phyloP scores from a whole-genome alignment of 2,888 invertebrate genomes.

The Tortrix viridana region DNA sequence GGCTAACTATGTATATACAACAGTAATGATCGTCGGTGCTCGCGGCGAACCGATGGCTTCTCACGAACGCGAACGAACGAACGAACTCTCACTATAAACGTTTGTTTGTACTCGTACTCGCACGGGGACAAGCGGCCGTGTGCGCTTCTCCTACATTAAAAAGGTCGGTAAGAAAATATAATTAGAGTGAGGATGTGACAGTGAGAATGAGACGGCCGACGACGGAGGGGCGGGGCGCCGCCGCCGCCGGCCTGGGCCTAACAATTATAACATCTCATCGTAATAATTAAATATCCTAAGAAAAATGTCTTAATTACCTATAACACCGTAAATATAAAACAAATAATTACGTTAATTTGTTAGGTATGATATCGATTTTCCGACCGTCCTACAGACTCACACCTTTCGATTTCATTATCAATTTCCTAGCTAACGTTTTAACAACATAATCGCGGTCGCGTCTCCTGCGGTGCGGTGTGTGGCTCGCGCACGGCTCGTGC shows the following conservation, averaged over 20 bases:
- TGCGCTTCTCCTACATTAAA: slow-evolving; percentile 80
- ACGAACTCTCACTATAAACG: slow-evolving; percentile 74
- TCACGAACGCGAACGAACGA: slow-evolving; percentile 78
- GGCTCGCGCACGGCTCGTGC: slow-evolving; percentile 44
- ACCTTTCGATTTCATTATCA: slow-evolving; percentile 83
- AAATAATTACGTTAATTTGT: slow-evolving; percentile 84
- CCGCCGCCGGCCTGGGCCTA: slow-evolving; percentile 76
- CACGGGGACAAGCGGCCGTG: slow-evolving; percentile 81
- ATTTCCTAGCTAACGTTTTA: slow-evolving; percentile 84
- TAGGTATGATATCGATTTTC: slow-evolving; percentile 83
- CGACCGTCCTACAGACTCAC: slow-evolving; percentile 82
- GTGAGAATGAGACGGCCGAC: slow-evolving; percentile 75
- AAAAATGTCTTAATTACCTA: slow-evolving; percentile 84
- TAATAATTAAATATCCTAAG: slow-evolving; percentile 84
- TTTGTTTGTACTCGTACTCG: slow-evolving; percentile 76
- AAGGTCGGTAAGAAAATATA: slow-evolving; percentile 83
- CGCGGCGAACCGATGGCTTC: slow-evolving; percentile 83
- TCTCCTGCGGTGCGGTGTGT: slow-evolving; percentile 66
- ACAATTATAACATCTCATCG: slow-evolving; percentile 81
- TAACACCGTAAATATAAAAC: slow-evolving; percentile 85
- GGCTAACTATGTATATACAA: slow-evolving; percentile 83
- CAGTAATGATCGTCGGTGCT: slow-evolving; percentile 75
- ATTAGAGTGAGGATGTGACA: slow-evolving; percentile 83
- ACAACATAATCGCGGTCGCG: slow-evolving; percentile 81
- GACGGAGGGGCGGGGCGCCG: slow-evolving; percentile 63